These are phyloP conservation scores for Rachycentron canadum DNA, from an alignment of 2,797 vertebrate genomes.

Conservation along the genomic window DNA sequence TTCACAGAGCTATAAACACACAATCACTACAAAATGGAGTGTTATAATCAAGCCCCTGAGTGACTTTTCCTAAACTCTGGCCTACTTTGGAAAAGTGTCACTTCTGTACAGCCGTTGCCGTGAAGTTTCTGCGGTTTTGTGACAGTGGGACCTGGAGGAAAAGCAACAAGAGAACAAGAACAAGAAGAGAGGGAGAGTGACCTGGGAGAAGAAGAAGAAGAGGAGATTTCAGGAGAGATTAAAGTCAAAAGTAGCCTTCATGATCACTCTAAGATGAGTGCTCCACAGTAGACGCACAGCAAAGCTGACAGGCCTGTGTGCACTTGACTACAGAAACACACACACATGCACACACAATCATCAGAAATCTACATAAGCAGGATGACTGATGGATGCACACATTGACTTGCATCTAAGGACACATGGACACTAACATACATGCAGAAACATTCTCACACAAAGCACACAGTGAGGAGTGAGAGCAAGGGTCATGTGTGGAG, in stretches of 20 bases:
- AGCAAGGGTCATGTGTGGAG: slow-evolving; percentile 32
- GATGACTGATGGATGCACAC: slow-evolving; percentile 45
- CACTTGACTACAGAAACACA: slow-evolving; percentile 28
- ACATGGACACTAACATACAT: slow-evolving; percentile 31
- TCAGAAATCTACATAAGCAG: slow-evolving; percentile 35
- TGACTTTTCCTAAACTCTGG: slow-evolving; percentile 72
- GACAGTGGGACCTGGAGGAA: slow-evolving; percentile 76
- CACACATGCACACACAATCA: slow-evolving; percentile 29
- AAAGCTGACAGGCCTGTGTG: slow-evolving; percentile 65
- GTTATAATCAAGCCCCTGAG: slow-evolving; percentile 64
- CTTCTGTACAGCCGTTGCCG: slow-evolving; percentile 41
- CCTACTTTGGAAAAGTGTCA: slow-evolving; percentile 73
- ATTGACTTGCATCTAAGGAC: slow-evolving; percentile 25
- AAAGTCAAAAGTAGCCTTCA: slow-evolving; percentile 81
- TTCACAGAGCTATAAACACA: slow-evolving; percentile 59
- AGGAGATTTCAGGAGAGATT: slow-evolving; percentile 78
- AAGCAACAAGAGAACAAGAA: slow-evolving; percentile 56
- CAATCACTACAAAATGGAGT: slow-evolving; percentile 50
- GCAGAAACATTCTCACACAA: slow-evolving; percentile 12
- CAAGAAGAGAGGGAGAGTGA: slow-evolving; percentile 65
- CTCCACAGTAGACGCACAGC: slow-evolving; percentile 59
- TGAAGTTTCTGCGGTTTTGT: slow-evolving; percentile 57
- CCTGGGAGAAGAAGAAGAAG: slow-evolving; percentile 73
- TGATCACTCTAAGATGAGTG: slow-evolving; percentile 63
- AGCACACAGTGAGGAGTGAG: slow-evolving; percentile 20